These are phyloP conservation scores for Dissostichus mawsoni DNA, from an alignment of 2,113 vertebrate genomes.

Conservation along the genomic window DNA sequence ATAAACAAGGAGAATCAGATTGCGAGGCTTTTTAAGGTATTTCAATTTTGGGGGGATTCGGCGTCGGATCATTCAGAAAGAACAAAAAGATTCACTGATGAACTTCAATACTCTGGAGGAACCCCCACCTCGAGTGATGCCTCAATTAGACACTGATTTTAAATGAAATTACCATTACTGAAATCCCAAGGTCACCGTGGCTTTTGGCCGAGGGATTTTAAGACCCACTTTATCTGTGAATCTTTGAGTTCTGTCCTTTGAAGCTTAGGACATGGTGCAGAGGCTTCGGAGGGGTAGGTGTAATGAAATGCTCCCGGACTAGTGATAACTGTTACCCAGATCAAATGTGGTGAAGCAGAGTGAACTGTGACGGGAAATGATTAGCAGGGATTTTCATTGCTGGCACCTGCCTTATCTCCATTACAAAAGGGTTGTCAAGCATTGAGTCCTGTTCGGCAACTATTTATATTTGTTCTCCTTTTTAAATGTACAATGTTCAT, in stretches of 20 bases:
- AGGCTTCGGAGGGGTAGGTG: constrained; percentile 29
- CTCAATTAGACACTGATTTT: constrained; percentile 66
- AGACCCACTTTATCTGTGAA: constrained; percentile 62
- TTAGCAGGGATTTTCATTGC: too few relatives aligned
- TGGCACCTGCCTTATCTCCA: too few relatives aligned
- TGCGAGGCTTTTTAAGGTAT: constrained; percentile 15
- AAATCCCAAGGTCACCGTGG: constrained; percentile 54
- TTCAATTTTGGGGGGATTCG: constrained; percentile 33
- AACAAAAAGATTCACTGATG: constrained; percentile 75
- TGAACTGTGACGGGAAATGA: neutral
- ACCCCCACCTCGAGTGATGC: constrained; percentile 35
- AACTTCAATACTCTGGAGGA: constrained; percentile 60
- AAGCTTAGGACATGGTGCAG: constrained; percentile 29
- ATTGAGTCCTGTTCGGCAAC: too few relatives aligned
- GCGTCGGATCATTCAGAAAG: constrained; percentile 50
- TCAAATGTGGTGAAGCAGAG: constrained; percentile 8
- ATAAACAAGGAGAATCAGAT: constrained; percentile 1
- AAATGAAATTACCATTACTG: constrained; percentile 65
- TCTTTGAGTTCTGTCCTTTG: constrained; percentile 40
- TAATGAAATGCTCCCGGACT: constrained; percentile 63
- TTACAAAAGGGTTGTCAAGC: too few relatives aligned
- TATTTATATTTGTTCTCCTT: too few relatives aligned
- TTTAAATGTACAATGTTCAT: too few relatives aligned
- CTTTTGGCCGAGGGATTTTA: constrained; percentile 52
- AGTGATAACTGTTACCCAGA: constrained; percentile 23